Evolutionary conservation across 2,888 invertebrate species (phyloP), one percentile per base, ranked within the genome.

Genomic region (Azorinus chamasolen): DNA sequence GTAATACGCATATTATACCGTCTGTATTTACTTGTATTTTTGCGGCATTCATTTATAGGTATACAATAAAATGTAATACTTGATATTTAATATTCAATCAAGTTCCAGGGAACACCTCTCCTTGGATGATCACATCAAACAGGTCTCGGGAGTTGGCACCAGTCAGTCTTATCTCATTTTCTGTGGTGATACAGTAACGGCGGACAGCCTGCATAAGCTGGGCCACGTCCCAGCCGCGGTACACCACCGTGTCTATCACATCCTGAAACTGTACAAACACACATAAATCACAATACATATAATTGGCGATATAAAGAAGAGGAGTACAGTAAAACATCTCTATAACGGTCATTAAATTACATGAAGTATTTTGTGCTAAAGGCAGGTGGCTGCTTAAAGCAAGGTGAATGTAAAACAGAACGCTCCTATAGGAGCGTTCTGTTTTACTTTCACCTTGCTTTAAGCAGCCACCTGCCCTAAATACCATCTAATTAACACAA

Each of bases 191-290:
- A 69, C 88, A 88, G 79, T 88, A 90, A n/a, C 77, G 80, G 43
- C 83, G 54, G 8, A 90, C 80, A 6, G 86, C 85, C 48, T 82
- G 76, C 87, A 89, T 88, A 62, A 90, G 70, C 37, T 86, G 75
- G 0, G 88, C 85, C 4, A 90, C 87, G 16, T 83, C 86, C 90
- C 88, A 88, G 2, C 84, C 79, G 20, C 84, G 77, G 10, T 70
- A 62, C 25, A 73, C 45, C 3, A 90, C 72, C n/a, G 77, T 59
- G 12, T 80, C 75, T 10, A 85, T 85, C 25, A 89, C 84, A 8
- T 83, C 85, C 32, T 87, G 81, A 54, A 89, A 82, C 90, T 90
- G 73, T 18, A 84, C 18, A n/a, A 25, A 24, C n/a, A 10, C 10
- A 48, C 8, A 48, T 18, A 48, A 48, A 10, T 12, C n/a, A n/a